phyloP scores from a whole-genome alignment of 2,797 vertebrate genomes.

The Xiphophorus birchmanni region DNA sequence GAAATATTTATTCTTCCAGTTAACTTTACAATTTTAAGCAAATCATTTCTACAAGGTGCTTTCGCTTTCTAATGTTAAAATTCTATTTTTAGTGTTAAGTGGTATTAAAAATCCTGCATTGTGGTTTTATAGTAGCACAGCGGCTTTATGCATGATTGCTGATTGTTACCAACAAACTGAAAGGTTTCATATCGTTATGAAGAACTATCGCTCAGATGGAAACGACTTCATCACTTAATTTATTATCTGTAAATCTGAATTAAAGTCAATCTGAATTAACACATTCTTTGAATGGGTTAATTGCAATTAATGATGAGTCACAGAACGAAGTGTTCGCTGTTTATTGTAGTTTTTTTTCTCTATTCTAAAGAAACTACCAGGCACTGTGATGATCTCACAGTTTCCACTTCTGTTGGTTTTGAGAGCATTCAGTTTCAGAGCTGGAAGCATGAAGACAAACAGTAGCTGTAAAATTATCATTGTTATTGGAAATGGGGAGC shows the following conservation, averaged over 20 bases:
- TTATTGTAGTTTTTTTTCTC: neutral
- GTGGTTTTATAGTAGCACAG: neutral
- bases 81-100: neutral
- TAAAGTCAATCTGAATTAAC: neutral
- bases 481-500: neutral
- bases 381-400: neutral
- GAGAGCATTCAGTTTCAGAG: neutral
- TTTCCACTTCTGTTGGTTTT: neutral
- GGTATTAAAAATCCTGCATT: neutral
- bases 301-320: neutral
- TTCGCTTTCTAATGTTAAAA: neutral
- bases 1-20: neutral
- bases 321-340: neutral
- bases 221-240: neutral
- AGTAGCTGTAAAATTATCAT: too few species aligned
- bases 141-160: neutral
- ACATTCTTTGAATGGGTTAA: neutral
- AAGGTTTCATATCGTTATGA: neutral
- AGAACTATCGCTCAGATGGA: neutral
- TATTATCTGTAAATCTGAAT: neutral
- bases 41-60: neutral
- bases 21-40: neutral
- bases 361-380: neutral
- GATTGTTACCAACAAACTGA: too few species aligned
- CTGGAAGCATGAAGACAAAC: neutral